These are phyloP conservation scores for Pantelozetes paolii DNA, from an alignment of 2,888 invertebrate species.

Conservation along the genomic window DNA sequence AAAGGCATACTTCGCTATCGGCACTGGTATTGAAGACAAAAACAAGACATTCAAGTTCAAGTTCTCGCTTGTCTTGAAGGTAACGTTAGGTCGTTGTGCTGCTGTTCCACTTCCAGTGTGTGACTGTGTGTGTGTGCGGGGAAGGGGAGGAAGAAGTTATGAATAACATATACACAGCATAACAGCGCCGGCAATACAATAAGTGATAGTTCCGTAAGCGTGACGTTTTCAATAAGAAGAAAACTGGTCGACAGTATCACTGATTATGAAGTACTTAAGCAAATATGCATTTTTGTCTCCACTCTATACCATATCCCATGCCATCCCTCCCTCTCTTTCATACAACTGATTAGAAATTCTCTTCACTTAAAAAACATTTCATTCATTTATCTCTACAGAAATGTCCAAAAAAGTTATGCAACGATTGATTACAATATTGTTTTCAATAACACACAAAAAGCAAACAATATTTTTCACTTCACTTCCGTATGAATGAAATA, in stretches of 20 bases:
- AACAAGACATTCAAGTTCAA: background rate
- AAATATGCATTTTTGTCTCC: constrained; percentile 11
- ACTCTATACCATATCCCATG: too few relatives aligned
- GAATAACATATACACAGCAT: background rate
- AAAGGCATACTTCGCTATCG: too few relatives aligned
- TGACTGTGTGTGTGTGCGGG: background rate
- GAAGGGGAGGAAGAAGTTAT: constrained; percentile 15
- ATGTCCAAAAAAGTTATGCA: background rate
- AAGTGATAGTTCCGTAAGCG: constrained; percentile 27
- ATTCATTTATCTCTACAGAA: too few relatives aligned
- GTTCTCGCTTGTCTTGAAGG: background rate
- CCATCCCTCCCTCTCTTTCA: too few relatives aligned
- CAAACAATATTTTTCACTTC: too few relatives aligned
- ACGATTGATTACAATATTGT: background rate
- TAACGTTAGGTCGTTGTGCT: constrained; percentile 17
- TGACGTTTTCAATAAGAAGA: background rate
- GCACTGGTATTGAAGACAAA: too few relatives aligned
- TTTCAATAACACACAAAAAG: too few relatives aligned
- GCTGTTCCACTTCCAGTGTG: constrained; percentile 11
- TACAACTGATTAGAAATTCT: too few relatives aligned
- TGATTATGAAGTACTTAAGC: background rate
- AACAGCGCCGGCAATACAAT: background rate
- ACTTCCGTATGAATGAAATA: background rate
- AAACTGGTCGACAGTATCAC: background rate
- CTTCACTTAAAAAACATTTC: too few relatives aligned